Evolutionary conservation across 2,888 invertebrate species (phyloP), one percentile per base, ranked within the genome.

Genomic region (Sycophila texana): DNA sequence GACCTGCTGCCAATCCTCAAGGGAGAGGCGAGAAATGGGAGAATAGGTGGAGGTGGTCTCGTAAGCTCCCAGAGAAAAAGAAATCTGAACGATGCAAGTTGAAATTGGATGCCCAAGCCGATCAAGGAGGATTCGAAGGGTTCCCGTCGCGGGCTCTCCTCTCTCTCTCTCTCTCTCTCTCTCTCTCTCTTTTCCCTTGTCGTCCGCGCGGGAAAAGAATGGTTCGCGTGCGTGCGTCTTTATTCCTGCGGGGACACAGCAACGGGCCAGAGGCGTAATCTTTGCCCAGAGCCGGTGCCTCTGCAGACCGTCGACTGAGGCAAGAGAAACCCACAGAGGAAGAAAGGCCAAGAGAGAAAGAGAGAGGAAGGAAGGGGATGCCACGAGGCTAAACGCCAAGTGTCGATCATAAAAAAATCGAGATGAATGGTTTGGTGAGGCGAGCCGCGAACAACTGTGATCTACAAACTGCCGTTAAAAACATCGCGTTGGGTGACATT

Each of bases 31-130:
- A 53, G 55, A 70, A 71, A 47, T 49, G 55, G 53, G 55, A 30
- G 57, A 57, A 55, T 63, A 47, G 14, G 2, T n/a, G 47, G 60
- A 39, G 26, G 53, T 26, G 53, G 61, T 18, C 47, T 30, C 77
- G 73, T 73, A 77, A 77, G 68, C 63, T 77, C 53, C 63, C 53
- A n/a, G 66, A 58, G 60, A 80, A 65, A 80, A 63, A 77, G 72
- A 78, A 81, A 81, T 81, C 72, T 68, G 72, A 78, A 75, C 72
- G 73, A 78, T 72, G 75, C 73, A 76, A 81, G 76, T 81, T 81
- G 81, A 81, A 81, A 81, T 81, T 81, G 81, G 81, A 81, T 65
- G 76, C 74, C 63, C 63, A 60, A 72, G 47, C 74, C 74, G 74
- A 77, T 77, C 61, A 66, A 74, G 77, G 65, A 61, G 66, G 67